Percentiles rank a stretch among this genome's conserved stretches.
Evolutionary conservation across 2,888 invertebrate genomes (phyloP).

Genomic region (Trichopria drosophilae): DNA sequence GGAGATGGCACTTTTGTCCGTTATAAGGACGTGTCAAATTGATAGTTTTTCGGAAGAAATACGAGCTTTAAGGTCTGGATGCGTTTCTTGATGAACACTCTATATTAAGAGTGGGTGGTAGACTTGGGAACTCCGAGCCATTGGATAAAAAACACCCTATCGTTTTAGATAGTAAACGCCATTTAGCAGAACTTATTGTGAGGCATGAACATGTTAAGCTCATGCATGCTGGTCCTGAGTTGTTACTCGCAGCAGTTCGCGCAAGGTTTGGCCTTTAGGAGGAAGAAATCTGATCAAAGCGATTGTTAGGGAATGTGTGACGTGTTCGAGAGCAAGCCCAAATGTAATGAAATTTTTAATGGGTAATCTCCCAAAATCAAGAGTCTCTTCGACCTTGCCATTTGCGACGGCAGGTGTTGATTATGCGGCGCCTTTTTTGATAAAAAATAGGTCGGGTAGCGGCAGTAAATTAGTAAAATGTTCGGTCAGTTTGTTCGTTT

Average conservation of each 20-base stretch:
- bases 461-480: slow-evolving; percentile 30
- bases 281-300: slow-evolving; percentile 29
- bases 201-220: slow-evolving; percentile 19
- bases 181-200: slow-evolving; percentile 6
- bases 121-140: too few species aligned
- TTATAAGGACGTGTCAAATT: too few species aligned
- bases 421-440: slow-evolving; percentile 35
- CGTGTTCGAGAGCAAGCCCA: slow-evolving; percentile 30
- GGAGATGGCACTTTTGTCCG: too few species aligned
- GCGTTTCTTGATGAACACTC: too few species aligned
- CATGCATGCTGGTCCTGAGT: slow-evolving; percentile 33
- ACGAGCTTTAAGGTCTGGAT: too few species aligned
- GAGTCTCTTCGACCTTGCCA: slow-evolving; percentile 29
- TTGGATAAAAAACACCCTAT: too few species aligned
- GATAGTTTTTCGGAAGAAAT: too few species aligned
- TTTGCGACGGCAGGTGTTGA: slow-evolving; percentile 36
- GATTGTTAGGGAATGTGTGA: slow-evolving; percentile 32
- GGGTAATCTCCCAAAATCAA: slow-evolving; percentile 39
- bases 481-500: slow-evolving; percentile 36
- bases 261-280: slow-evolving; percentile 33
- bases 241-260: slow-evolving; percentile 30
- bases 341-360: slow-evolving; percentile 32
- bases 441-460: slow-evolving; percentile 33
- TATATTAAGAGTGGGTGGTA: too few species aligned
- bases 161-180: too few species aligned